Conservation (phyloP, 1,140 invertebrate species). For the Neomicropteryx cornuta region DNA sequence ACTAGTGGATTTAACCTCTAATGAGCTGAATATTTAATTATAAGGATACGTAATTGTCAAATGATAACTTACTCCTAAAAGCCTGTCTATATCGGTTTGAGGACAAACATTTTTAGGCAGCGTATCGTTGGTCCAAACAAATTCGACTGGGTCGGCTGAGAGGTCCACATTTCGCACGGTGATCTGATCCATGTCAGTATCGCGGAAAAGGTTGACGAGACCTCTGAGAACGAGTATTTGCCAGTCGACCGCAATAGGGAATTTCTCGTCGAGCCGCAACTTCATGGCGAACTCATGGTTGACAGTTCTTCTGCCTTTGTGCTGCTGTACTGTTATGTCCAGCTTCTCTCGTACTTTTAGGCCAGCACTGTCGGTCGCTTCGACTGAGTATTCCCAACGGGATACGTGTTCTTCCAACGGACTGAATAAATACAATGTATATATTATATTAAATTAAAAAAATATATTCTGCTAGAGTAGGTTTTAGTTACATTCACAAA, state of each 20-base stretch:
- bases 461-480: neutral
- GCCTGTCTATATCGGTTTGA: slow-evolving; percentile 51
- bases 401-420: slow-evolving; percentile 78
- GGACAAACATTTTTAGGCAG: slow-evolving; percentile 66
- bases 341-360: slow-evolving; percentile 55
- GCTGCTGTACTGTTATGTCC: slow-evolving; percentile 73
- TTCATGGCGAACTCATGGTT: slow-evolving; percentile 75
- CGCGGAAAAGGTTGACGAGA: slow-evolving; percentile 56
- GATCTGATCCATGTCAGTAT: slow-evolving; percentile 55
- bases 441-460: neutral
- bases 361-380: slow-evolving; percentile 67
- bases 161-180: slow-evolving; percentile 53
- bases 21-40: too few species aligned
- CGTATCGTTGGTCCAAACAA: slow-evolving; percentile 83
- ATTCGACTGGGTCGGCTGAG: slow-evolving; percentile 47
- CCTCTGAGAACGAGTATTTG: slow-evolving; percentile 56
- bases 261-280: slow-evolving; percentile 47
- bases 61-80: slow-evolving; percentile 50
- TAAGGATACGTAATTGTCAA: slow-evolving; percentile 7
- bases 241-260: slow-evolving; percentile 54
- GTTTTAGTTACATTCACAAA: slow-evolving; percentile 30
- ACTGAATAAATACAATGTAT: slow-evolving; percentile 38
- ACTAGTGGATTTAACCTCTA: too few species aligned
- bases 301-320: slow-evolving; percentile 59
- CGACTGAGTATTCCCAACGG: slow-evolving; percentile 67